Base-by-base conservation (phyloP, 2,797 vertebrate genomes). In the Emys orbicularis region DNA sequence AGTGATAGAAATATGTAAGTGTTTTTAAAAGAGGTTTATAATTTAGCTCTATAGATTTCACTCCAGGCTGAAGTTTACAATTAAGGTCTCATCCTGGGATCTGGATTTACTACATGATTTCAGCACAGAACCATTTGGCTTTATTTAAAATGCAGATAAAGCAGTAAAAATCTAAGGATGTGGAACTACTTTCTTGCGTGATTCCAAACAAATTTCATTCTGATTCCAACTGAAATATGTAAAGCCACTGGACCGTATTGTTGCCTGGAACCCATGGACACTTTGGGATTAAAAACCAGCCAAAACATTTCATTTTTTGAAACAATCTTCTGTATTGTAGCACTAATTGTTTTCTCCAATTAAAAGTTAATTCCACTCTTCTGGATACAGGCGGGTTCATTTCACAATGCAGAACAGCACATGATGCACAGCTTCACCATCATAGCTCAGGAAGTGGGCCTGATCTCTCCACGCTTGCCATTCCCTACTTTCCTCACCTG, bases 231-330 rank as follows among this genome's bases (percentile, higher is more conserved):
- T 37, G 80, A 88, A 92, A 97, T 89, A 92, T 94, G 97, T 97
- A 88, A 97, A 93, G 89, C 72, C 85, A 93, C 92, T 97, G 95
- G 95, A 97, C 92, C 90, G 96, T 89, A 97, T 90, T 90, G 37
- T 89, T 96, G 81, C 89, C 86, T 97, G 41, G 25, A 88, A 95
- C 65, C 92, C 93, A 79, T 77, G 65, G 92, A 83, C 89, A 87
- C 91, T 61, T 92, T 94, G 95, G 94, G 94, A 97, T 95, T 91
- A 91, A 96, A 96, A 94, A 96, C 93, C 90, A 97, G 90, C 80
- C 72, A 96, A 93, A 65, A 91, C 49, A 12, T 49, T 97, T 97
- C 18, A 93, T 90, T 95, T 96, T 72, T 96, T 95, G 0, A 93
- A 97, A 97, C 74, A 96, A 65, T 82, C 57, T 90, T 95, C 59